Base-by-base conservation (phyloP, 2,113 vertebrate species). In the Chitala chitala region DNA sequence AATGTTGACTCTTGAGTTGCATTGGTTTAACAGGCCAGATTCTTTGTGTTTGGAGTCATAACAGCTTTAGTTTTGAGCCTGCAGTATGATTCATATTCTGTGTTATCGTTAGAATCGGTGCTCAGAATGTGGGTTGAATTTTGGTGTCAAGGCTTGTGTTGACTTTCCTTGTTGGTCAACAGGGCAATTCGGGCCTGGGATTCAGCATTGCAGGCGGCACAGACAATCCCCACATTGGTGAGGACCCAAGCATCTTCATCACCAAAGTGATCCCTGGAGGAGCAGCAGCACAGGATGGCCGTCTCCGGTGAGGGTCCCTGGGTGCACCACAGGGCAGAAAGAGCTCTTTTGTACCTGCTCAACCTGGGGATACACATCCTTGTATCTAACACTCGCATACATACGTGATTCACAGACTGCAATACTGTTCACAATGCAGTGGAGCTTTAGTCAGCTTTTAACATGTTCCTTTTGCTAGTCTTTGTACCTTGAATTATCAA, bases 161-260 rank as follows among this genome's bases (percentile, higher is more conserved):
- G 12, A 1, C 6, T 46, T 9, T 50, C 38, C 69, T 76, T 80
- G 53, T 78, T 22, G 71, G 1, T 80, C 56, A 58, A 1, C 12
- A 99, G 97, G 97, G 97, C 77, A 98, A 98, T 90, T 98, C 96
- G 9, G 97, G 96, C 70, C 93, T 99, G 84, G 97, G 97, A 75
- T 99, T 98, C 86, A 99, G 97, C 86, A 99, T 99, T 79, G 97
- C 97, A 72, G 97, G 97, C 78, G 97, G 97, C 71, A 98, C 95
- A 1, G 97, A 99, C 88, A 99, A 99, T 86, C 97, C 97, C 72
- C 97, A 99, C 77, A 95, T 99, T 76, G 97, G 96, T 81, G 96
- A 99, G 77, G 97, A 99, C 89, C 93, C 95, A 66, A 95, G 96
- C 78, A 98, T 99, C 88, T 99, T 98, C 87, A 98, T 99, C 87